Conservation (phyloP, 37 sponge, comb jelly and placozoan genomes). For the Bolinopsis microptera region DNA sequence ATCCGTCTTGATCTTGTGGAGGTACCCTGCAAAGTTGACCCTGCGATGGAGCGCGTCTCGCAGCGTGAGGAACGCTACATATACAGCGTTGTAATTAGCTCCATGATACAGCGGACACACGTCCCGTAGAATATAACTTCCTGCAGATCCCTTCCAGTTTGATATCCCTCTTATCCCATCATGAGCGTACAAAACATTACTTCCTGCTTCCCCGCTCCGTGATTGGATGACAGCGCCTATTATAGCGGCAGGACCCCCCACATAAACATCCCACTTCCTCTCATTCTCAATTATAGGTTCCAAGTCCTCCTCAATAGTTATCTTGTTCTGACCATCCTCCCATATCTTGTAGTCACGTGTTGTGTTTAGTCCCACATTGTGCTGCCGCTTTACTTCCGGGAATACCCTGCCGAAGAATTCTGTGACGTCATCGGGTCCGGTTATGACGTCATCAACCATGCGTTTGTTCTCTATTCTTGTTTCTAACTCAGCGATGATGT, state of each 20-base stretch:
- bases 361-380: constrained; percentile 13
- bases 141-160: constrained; percentile 40
- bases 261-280: constrained; percentile 6
- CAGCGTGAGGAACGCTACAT: not conserved
- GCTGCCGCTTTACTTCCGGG: not conserved
- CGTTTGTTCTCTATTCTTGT: not conserved
- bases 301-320: constrained; percentile 1
- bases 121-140: constrained; percentile 18
- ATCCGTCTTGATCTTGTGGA: not conserved
- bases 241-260: constrained; percentile 27
- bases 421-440: not conserved
- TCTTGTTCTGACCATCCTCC: not conserved
- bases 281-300: not conserved
- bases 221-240: constrained; percentile 21
- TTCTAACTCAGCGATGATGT: not conserved
- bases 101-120: not conserved
- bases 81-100: not conserved
- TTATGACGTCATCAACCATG: not conserved
- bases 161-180: constrained; percentile 46
- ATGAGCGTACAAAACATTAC: constrained; percentile 40
- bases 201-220: not conserved
- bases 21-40: not conserved
- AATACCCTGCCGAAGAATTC: constrained; percentile 24
- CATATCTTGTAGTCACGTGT: not conserved
- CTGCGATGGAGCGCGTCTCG: not conserved